Evolutionary conservation across 2,113 vertebrate genomes (phyloP), one percentile per base, ranked within the genome.

Genomic region (Crotalus helleri): DNA sequence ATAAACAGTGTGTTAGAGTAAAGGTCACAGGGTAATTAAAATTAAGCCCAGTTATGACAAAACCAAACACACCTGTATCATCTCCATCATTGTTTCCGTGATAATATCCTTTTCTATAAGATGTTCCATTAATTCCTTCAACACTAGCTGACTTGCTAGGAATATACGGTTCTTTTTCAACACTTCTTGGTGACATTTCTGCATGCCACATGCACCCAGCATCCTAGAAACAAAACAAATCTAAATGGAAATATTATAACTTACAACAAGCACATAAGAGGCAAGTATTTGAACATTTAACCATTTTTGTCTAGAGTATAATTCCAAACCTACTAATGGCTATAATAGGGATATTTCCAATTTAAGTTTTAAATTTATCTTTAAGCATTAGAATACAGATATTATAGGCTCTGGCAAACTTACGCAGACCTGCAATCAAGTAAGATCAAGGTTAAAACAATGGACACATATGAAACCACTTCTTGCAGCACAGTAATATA

Each of bases 31-130:
- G 55, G 39, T 53, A 59, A 57, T 58, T 88, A 44, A 74, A 89
- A 85, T 51, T 81, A 81, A 81, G 74, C n/a, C 61, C 74, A 61
- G 44, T 33, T 61, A 21, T 17, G 17, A 93, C 55, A 85, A 92
- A 29, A 26, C 10, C 59, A 57, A 89, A 29, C 91, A 0, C 96
- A 98, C 98, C 98, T 98, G 97, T 92, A 98, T 97, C 29, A 87
- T 94, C 23, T 98, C 98, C 92, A 97, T 88, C 98, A 98, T 98
- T 92, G 97, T 97, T 9, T 94, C 0, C 5, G 98, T 98, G 94
- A 98, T 94, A 85, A 98, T 94, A n/a, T 98, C 97, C 0, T 97
- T 96, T 90, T 97, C 97, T 5, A 98, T 86, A 86, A 98, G 96
- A 19, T 98, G 97, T 64, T 98, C 97, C 88, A 98, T 6, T 89